A percentile compares a stretch with the other conserved stretches of the same genome.
These are phyloP conservation scores for Lichenostomus cassidix DNA, from an alignment of 2,113 vertebrate genomes.

Conservation along the genomic window DNA sequence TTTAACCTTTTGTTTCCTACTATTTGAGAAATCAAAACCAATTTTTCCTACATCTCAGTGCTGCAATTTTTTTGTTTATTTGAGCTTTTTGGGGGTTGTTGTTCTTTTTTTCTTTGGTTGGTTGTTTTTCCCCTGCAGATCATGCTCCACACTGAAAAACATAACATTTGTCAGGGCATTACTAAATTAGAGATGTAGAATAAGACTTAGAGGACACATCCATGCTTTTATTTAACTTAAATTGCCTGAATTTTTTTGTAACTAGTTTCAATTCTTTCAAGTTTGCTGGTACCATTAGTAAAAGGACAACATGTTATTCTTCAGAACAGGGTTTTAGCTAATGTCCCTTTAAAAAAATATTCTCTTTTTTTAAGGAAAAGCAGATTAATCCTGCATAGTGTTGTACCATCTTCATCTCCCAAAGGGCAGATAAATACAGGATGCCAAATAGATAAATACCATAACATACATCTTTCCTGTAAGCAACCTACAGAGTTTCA, in stretches of 20 bases:
- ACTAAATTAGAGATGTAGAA: neutral
- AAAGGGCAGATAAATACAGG: neutral
- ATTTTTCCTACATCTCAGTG: neutral
- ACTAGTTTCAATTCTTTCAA: neutral
- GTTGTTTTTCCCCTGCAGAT: neutral
- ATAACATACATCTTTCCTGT: neutral
- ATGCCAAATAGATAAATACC: neutral
- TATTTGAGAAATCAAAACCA: neutral
- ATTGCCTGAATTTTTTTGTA: neutral
- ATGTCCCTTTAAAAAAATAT: neutral
- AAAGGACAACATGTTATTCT: neutral
- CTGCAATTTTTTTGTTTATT: neutral
- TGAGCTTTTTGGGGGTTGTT: neutral
- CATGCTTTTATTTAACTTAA: neutral
- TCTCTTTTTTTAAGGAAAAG: neutral
- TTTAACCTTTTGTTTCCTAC: neutral
- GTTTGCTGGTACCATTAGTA: neutral
- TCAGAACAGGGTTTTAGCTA: neutral
- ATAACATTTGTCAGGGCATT: neutral
- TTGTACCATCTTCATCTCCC: neutral
- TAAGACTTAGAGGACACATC: neutral
- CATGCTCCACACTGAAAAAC: neutral
- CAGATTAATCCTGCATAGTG: neutral
- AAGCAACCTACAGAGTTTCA: neutral
- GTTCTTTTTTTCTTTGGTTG: accelerated